phyloP scores from a whole-genome alignment of 2,888 invertebrate species.

The Patella ulyssiponensis region DNA sequence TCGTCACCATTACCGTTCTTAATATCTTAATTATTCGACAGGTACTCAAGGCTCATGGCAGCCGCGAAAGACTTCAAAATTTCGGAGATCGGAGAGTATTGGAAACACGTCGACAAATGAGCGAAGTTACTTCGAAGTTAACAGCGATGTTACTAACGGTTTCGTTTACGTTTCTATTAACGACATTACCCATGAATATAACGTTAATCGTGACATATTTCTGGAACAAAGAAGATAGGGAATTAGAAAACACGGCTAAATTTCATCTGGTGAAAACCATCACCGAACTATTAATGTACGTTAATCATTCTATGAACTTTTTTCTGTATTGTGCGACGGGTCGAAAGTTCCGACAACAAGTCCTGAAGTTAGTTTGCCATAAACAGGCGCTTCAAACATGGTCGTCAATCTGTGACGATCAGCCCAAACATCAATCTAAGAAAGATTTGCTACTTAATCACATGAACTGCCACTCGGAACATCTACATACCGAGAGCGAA shows the following conservation, averaged over 20 bases:
- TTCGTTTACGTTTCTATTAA: constrained; percentile 67
- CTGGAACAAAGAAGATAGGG: constrained; percentile 34
- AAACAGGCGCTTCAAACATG: constrained; percentile 14
- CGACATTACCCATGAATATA: constrained; percentile 66
- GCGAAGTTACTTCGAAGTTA: constrained; percentile 55
- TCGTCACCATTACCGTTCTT: constrained; percentile 59
- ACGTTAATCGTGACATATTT: constrained; percentile 51
- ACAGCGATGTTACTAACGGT: constrained; percentile 69
- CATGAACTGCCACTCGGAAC: not conserved
- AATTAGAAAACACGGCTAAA: constrained; percentile 38
- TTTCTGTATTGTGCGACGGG: constrained; percentile 62
- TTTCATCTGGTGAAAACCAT: constrained; percentile 57
- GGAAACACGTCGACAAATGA: constrained; percentile 25
- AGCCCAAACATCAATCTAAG: constrained; percentile 9
- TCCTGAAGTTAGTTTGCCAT: constrained; percentile 41
- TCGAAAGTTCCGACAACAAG: constrained; percentile 53
- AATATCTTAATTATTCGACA: constrained; percentile 67
- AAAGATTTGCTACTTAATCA: constrained; percentile 11
- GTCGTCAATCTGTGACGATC: constrained; percentile 22
- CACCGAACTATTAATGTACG: constrained; percentile 65
- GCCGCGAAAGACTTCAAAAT: constrained; percentile 26
- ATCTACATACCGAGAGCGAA: not conserved
- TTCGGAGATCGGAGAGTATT: constrained; percentile 14
- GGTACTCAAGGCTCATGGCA: constrained; percentile 47
- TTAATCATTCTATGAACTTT: constrained; percentile 68